Evolutionary conservation across 2,888 invertebrate genomes (phyloP), one percentile per base, ranked within the genome.

Genomic region (Epiperipatus broadwayi): DNA sequence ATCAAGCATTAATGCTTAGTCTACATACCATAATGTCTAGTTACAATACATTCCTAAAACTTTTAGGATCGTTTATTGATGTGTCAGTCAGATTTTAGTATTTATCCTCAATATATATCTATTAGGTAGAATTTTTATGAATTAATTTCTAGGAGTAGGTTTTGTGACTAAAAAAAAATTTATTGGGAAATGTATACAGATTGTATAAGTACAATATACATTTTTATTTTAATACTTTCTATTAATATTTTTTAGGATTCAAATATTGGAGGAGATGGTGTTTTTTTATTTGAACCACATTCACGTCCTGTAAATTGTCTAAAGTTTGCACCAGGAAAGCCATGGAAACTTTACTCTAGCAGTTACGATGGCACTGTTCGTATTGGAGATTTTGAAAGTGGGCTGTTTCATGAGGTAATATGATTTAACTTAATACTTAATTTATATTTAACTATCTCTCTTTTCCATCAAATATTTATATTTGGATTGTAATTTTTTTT

Each of bases 331-430:
- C 41, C 43, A 1, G 40, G 43, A 18, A 44, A 53, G 38, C 49
- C 50, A 4, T 41, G 48, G 3, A 48, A 51, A 29, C 27, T 57
- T 3, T 50, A 50, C 42, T 49, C 53, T 10, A 52, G 53, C 39
- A 56, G 60, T 31, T 59, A 60, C 45, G 64, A 64, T 49, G 60
- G 62, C 1, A 54, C 56, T 3, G 46, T 60, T 4, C 49, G 60
- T 25, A 48, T 53, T 41, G 52, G 56, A 21, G 56, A 63, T 48
- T 42, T 63, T 33, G 48, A 55, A 25, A 55, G 49, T 27, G 48
- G 48, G 8, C 42, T 52, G 3, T 60, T 59, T 50, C 50, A 55
- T 35, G 52, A 54, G 48, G 59, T 60, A 40, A 44, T n/a, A 10
- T 32, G 32, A 5, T 8, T 12, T 36, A 27, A n/a, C n/a, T 36